Evolutionary conservation across 2,888 invertebrate genomes (phyloP).

Genomic region (Agriotes lineatus): DNA sequence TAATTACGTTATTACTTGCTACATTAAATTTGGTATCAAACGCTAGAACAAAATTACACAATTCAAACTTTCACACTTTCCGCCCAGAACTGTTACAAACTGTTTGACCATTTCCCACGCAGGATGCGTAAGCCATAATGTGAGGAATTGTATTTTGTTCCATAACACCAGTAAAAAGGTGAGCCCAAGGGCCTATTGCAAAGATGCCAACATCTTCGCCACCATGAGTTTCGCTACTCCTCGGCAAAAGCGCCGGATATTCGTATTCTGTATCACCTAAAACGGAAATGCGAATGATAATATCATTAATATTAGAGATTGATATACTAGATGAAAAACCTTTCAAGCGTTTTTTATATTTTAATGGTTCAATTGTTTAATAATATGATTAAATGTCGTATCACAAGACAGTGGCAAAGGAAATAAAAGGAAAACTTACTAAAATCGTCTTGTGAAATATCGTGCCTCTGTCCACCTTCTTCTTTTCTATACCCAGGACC

Average conservation of each 20-base stretch:
- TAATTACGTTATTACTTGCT: no score
- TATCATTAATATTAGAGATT: no score
- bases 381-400: background rate
- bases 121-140: no score
- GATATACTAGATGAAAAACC: background rate
- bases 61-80: no score
- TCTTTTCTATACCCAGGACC: slow-evolving; percentile 73
- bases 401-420: background rate
- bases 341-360: background rate
- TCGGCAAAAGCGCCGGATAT: slow-evolving; percentile 73
- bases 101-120: slow-evolving; percentile 73
- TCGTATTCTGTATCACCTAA: slow-evolving; percentile 65
- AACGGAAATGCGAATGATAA: background rate
- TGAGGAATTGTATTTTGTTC: slow-evolving; percentile 85
- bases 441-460: slow-evolving; percentile 66
- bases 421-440: slow-evolving; percentile 31
- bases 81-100: slow-evolving; percentile 41
- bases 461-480: slow-evolving; percentile 63
- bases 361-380: background rate
- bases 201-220: slow-evolving; percentile 86
- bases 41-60: no score
- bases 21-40: no score
- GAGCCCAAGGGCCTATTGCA: slow-evolving; percentile 84
- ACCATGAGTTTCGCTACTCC: slow-evolving; percentile 75
- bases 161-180: slow-evolving; percentile 82